Percentiles rank a stretch among this genome's conserved stretches.
These are phyloP conservation scores for Sesamia inferens DNA, from an alignment of 2,888 invertebrate genomes.

Conservation along the genomic window DNA sequence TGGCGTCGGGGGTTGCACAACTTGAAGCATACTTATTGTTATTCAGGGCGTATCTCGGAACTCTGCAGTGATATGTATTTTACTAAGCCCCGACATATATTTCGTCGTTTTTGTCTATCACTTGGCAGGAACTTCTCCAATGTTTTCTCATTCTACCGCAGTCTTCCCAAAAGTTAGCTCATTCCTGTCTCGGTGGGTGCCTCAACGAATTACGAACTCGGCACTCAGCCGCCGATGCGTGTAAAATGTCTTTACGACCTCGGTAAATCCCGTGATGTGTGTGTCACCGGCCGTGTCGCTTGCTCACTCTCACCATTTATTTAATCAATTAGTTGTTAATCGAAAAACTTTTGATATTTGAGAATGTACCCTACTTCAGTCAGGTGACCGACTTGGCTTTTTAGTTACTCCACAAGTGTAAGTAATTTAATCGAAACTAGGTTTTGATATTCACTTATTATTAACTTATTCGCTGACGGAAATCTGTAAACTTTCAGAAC, in stretches of 20 bases:
- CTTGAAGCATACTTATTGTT: constrained; percentile 76
- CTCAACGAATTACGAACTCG: constrained; percentile 83
- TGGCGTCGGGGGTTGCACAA: constrained; percentile 71
- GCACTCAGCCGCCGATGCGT: constrained; percentile 86
- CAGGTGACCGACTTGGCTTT: constrained; percentile 52
- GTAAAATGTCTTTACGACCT: constrained; percentile 85
- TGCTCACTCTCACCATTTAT: constrained; percentile 66
- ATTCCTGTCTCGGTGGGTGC: constrained; percentile 84
- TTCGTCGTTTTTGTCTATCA: constrained; percentile 84
- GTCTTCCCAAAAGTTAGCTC: constrained; percentile 84
- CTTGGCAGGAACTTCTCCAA: constrained; percentile 84
- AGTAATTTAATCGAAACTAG: not conserved
- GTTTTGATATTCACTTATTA: constrained; percentile 1
- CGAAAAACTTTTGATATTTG: constrained; percentile 81
- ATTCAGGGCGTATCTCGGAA: constrained; percentile 81
- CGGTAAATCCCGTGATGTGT: constrained; percentile 79
- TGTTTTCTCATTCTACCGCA: constrained; percentile 86
- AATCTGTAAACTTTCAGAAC: constrained; percentile 7
- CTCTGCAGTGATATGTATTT: constrained; percentile 79
- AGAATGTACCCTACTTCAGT: constrained; percentile 58
- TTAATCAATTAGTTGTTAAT: constrained; percentile 87
- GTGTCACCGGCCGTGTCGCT: constrained; percentile 69
- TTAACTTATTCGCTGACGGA: not conserved
- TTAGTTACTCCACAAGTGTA: not conserved
- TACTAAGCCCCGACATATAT: constrained; percentile 81